Evolutionary conservation across 2,113 vertebrate genomes (phyloP), one percentile per base, ranked within the genome.

Genomic region (Scatophagus argus): DNA sequence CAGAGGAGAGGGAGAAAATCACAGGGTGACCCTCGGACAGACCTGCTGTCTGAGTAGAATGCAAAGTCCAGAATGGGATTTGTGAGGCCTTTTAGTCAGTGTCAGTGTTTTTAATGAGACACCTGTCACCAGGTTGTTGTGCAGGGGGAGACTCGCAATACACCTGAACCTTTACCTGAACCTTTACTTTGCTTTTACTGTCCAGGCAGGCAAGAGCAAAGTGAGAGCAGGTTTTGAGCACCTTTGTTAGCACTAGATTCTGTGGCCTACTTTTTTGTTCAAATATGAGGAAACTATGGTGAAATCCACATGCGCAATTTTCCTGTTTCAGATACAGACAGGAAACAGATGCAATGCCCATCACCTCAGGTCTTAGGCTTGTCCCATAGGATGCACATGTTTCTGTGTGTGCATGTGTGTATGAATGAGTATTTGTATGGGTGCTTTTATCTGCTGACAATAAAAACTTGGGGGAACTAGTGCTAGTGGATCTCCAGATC

Each of bases 1-100:
- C 87, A 88, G 81, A 77, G 83, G 68, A 65, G 38, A 74, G 61
- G 85, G 67, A 82, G 84, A 70, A 78, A 88, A 91, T 90, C 78
- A 89, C 46, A 13, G 83, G 76, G 79, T 79, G 83, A 89, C 76
- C 77, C 61, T 70, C 27, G 21, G 81, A 90, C 63, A 54, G 77
- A 74, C 70, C 56, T 46, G 17, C 63, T 65, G 43, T 59, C 71
- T 80, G 63, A 70, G 55, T 19, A 65, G 21, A 64, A 71, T 36
- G 60, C 38, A 29, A 71, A 87, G 62, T 61, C 46, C 52, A 51
- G 75, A 79, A 84, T 2, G 34, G 36, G 34, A 73, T 68, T 75
- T 79, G 74, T 63, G 44, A 54, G 31, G 11, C 52, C n/a, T 65
- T 85, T 89, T 44, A 21, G n/a, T n/a, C n/a, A n/a, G n/a, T n/a